These are phyloP conservation scores for Seladonia tumulorum DNA, from an alignment of 2,888 invertebrate genomes.

Conservation along the genomic window DNA sequence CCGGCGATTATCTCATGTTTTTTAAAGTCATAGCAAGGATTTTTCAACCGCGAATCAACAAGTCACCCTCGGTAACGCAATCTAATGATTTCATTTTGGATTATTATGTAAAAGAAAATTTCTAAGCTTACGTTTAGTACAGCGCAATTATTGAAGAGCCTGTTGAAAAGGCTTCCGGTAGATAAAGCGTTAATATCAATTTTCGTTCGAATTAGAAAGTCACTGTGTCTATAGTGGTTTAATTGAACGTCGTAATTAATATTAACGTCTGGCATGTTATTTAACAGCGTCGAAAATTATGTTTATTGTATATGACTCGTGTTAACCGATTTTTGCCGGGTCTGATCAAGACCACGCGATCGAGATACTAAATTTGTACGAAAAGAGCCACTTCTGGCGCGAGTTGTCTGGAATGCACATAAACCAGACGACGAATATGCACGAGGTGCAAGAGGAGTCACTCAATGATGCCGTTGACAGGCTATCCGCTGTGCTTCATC, in stretches of 20 bases:
- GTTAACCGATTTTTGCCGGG: background rate
- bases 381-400: constrained; percentile 51
- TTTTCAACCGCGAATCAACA: too few relatives aligned
- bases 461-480: constrained; percentile 80
- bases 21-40: too few relatives aligned
- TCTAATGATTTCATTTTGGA: too few relatives aligned
- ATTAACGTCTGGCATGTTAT: too few relatives aligned
- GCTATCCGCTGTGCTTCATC: constrained; percentile 64
- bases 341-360: constrained; percentile 24
- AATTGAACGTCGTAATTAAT: background rate
- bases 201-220: background rate
- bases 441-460: constrained; percentile 80
- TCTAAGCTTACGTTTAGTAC: too few relatives aligned
- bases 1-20: too few relatives aligned
- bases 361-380: constrained; percentile 34
- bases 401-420: constrained; percentile 69
- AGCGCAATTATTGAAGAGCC: too few relatives aligned
- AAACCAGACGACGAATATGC: constrained; percentile 68
- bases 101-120: too few relatives aligned
- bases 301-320: background rate
- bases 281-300: background rate
- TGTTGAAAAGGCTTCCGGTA: too few relatives aligned
- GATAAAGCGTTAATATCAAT: too few relatives aligned
- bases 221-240: background rate
- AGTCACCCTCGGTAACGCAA: too few relatives aligned